Base-by-base conservation (phyloP, 2,113 vertebrate genomes). In the Antechinus flavipes region DNA sequence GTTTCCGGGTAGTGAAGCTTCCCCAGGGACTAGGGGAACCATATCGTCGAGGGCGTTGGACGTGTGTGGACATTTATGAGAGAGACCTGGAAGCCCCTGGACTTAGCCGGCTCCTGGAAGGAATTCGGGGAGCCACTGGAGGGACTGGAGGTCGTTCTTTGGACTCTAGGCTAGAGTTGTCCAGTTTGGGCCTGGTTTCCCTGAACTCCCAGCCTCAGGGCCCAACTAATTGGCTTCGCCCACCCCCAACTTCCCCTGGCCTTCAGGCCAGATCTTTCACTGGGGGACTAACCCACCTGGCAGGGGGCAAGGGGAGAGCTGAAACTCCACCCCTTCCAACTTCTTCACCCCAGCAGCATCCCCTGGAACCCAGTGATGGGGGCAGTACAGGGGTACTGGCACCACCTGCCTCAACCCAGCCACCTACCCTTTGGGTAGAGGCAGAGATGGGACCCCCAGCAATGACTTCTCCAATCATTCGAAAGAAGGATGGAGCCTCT, bases 1-100 rank as follows among this genome's bases (percentile, higher is more conserved):
- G 99, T 30, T 99, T 99, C 97, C 98, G 99, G 22, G 98, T 99
- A 95, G 99, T 99, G 54, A 98, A 99, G 35, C 97, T 99, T 97
- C 98, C 98, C 27, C 98, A 98, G 0, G 99, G 98, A 8, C 96
- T 98, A 9, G 98, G 98, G 0, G 98, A 99, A 90, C 98, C 99
- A 0, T 99, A 99, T 97, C 97, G 96, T 19, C 98, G 99, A 0
- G 99, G 99, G 2, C 99, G 99, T 42, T 99, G 99, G 99, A 99
- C 98, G 0, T 99, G 99, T 95, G 97, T 98, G 22, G 99, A 99
- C 92, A 98, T 99, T 56, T 98, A 98, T 90, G 99, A 99, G 95
- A 95, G 98, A 8, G 98, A 98, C 61, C 97, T 98, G 47, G 99
- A 98, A 93, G 96, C 97, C 92, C 98, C 95, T 0, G 98, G 97